Base-by-base conservation (phyloP, 2,797 vertebrate genomes). In the Ptychadena robeensis region DNA sequence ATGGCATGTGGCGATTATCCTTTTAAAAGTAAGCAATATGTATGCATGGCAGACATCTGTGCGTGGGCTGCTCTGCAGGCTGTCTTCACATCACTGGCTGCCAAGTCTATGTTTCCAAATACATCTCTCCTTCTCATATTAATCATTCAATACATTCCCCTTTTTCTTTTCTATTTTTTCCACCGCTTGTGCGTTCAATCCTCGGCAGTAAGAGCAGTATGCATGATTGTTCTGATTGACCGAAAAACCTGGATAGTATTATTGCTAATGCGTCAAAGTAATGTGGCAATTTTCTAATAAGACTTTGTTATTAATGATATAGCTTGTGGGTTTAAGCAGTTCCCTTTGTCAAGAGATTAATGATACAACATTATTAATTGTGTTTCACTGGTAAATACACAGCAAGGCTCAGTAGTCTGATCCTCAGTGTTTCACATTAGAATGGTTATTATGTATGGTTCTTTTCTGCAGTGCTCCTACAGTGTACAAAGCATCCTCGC, bases 31-130 rank as follows among this genome's bases (percentile, higher is more conserved):
- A 86, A 85, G 14, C 22, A 72, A 73, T 88, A 25, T 69, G 71
- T 61, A 1, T 87, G 87, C 86, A 85, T 87, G 86, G 76, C 89
- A 87, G 80, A 82, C 64, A 84, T 88, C 85, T 87, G 81, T 86
- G 74, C 38, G 59, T 63, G 76, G 86, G 71, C 82, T 53, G 81
- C 81, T 85, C 59, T 82, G 67, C 40, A 67, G 88, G 79, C 87
- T 89, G 87, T 83, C 85, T 88, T 82, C 85, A 31, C 85, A 38
- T 88, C 82, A 53, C 38, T 85, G 35, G 72, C 53, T 73, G 59
- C 7, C 65, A 83, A 86, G 64, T 68, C 87, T 63, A 88, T 89
- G 87, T 89, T 92, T 89, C 80, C 84, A 87, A 87, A 87, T 90
- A 82, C 87, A 87, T 88, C 89, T 86, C 84, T 87, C 85, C 87